Evolutionary conservation across 2,888 invertebrate genomes (phyloP).

Genomic region (Tenthredo notha): DNA sequence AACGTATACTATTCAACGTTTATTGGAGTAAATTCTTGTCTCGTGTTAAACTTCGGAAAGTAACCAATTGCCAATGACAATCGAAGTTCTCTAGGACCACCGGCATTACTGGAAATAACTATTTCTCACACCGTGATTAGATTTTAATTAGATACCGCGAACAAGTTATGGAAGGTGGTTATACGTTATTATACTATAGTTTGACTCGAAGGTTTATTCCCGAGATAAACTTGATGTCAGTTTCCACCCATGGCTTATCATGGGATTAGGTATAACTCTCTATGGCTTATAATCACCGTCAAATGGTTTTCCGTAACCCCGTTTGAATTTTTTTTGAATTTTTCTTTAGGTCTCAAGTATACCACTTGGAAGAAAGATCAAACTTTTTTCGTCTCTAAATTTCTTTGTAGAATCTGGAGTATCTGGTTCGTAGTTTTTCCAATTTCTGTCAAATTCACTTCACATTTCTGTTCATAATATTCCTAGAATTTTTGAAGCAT

Average conservation of each 20-base stretch:
- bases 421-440: background rate
- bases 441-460: background rate
- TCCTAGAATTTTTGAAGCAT: background rate
- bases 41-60: background rate
- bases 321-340: background rate
- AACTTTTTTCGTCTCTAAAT: background rate
- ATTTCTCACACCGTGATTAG: background rate
- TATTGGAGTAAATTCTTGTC: background rate
- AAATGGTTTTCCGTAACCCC: background rate
- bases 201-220: background rate
- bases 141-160: constrained; percentile 25
- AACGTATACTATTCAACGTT: background rate
- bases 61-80: constrained; percentile 23
- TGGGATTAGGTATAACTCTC: too few relatives aligned
- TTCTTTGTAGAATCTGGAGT: too few relatives aligned
- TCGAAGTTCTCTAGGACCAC: background rate
- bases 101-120: too few relatives aligned
- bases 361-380: background rate
- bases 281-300: too few relatives aligned
- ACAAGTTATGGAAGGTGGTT: background rate
- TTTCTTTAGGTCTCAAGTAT: background rate
- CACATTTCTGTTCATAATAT: background rate
- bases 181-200: background rate
- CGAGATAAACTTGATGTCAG: background rate
- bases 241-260: background rate